Evolutionary conservation across 2,888 invertebrate species (phyloP), one percentile per base, ranked within the genome.

Genomic region (Hybos culiciformis): DNA sequence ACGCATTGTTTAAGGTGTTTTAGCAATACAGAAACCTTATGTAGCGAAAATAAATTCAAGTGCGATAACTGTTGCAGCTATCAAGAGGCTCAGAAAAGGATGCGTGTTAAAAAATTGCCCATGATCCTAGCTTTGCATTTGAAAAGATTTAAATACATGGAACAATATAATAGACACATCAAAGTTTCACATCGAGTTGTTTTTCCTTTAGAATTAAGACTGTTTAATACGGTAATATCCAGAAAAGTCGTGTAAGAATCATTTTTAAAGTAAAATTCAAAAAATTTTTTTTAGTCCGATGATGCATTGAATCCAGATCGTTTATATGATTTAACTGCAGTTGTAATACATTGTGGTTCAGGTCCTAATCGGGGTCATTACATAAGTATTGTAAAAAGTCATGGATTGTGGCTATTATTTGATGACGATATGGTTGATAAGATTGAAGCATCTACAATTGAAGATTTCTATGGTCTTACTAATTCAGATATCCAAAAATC

Each of bases 371-470:
- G 98, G 47, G 98, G 98, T 21, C 98, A 99, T 69, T 99, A 99
- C 71, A 98, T 99, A 68, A 94, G 93, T 67, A 94, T 99, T 66
- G 98, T 99, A 45, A 99, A 98, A 71, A 93, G 93, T 66, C 94
- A 97, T 70, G 94, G 96, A 43, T 90, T 97, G 68, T 99, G 98
- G 98, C 73, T 99, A 52, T 78, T 99, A 5, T 99, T 99, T 70
- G 98, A 99, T 67, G 98, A 99, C 69, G 98, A 99, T 63, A 93
- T 97, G 82, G 98, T 99, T 51, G 98, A 99, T 73, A 98, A 98
- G 83, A 97, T 99, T 60, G 98, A 99, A 66, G 91, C 94, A 42
- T 91, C 94, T 45, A 85, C 91, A 54, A 96, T 99, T 70, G 98
- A 99, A 75, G 98, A 99, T 69, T 99, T 99, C 70, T 98, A 96